Evolutionary conservation across 2,797 vertebrate species (phyloP), one percentile per base, ranked within the genome.

Genomic region (Paedocypris micromegethes): DNA sequence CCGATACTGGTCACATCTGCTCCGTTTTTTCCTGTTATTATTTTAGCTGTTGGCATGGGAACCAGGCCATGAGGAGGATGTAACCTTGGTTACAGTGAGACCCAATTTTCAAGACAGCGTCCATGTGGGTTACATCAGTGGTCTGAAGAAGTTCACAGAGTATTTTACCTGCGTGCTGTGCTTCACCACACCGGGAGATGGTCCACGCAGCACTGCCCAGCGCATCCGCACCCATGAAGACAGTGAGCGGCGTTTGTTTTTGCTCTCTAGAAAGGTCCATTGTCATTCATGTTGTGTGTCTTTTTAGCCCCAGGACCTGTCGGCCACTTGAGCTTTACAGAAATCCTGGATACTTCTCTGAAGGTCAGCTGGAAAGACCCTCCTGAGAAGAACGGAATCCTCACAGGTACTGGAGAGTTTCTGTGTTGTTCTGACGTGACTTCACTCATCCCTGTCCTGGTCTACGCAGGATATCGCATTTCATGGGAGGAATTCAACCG

Each of bases 281-380:
- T 66, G 54, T 57, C 38, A 23, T 23, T 23, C 23, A 23, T 58
- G 37, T 2, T 66, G 43, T 62, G 9, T 75, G 42, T 80, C 65
- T 60, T 67, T 68, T 52, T 80, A 99, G 97, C 92, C 49, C 97
- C 97, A 0, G 95, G 94, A 46, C 91, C 94, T 0, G 94, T 99
- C 80, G 95, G 96, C 77, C 93, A 97, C 80, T 91, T 99, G 58
- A 92, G 96, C 85, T 99, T 99, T 87, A 96, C 89, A 0, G 94
- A 98, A 77, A 95, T 99, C 86, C 82, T 99, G 87, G 97, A 99
- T 79, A 99, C 97, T 0, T 99, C 97, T 3, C 87, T 99, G 75
- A 97, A 96, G 84, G 96, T 99, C 84, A 98, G 95, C 91, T 99
- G 97, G 97, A 93, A 93, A 77, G 95, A 98, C 74, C 97, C 97